Evolutionary conservation across 2,888 invertebrate species (phyloP).

Genomic region (Lordiphosa fenestrarum): DNA sequence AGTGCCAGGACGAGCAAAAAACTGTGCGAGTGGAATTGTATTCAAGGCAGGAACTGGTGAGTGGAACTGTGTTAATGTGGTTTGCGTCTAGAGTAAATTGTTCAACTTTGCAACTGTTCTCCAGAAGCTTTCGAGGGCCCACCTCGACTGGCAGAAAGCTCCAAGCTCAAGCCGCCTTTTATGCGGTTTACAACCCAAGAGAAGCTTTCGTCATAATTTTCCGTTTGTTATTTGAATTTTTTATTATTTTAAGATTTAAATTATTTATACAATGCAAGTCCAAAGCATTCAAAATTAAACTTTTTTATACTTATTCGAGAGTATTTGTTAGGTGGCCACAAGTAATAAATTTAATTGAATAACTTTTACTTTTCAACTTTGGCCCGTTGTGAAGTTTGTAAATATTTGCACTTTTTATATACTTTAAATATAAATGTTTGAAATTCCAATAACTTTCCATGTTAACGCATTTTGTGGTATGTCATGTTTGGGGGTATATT

Average conservation of each 20-base stretch:
- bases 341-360: conserved; percentile 14
- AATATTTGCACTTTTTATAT: conserved; percentile 33
- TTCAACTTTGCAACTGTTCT: background rate
- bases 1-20: no score
- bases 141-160: conserved; percentile 1
- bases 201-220: background rate
- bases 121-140: background rate
- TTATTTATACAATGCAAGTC: conserved; percentile 60
- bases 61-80: no score
- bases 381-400: conserved; percentile 37
- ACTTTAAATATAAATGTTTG: background rate
- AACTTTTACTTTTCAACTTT: conserved; percentile 24
- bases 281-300: conserved; percentile 67
- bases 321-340: conserved; percentile 11
- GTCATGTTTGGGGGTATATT: conserved; percentile 38
- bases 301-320: conserved; percentile 17
- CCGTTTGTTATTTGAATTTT: conserved; percentile 20
- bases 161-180: background rate
- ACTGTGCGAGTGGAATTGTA: no score
- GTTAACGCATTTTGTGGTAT: conserved; percentile 14
- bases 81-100: no score
- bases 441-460: conserved; percentile 19
- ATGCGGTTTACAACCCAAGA: background rate
- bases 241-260: conserved; percentile 47
- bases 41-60: no score